Evolutionary conservation across 2,797 vertebrate genomes (phyloP), one percentile per base, ranked within the genome.

Genomic region (Fistularia tabacaria): DNA sequence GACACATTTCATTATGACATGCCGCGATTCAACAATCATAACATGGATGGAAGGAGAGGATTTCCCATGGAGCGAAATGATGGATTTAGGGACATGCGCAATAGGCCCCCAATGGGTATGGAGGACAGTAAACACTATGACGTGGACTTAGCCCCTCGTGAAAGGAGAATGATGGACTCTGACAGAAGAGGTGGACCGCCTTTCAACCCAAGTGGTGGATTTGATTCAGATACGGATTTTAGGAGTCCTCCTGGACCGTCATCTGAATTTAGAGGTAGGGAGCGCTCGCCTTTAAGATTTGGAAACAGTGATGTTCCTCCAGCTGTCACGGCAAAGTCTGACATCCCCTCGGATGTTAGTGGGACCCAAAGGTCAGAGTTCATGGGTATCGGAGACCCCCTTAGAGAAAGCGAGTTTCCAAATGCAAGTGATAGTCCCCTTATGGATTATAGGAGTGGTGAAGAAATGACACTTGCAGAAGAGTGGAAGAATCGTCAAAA

Each of bases 211-310:
- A 90, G 91, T 81, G 89, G 85, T 38, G 83, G 82, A 58, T 92
- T 93, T 85, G 83, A 90, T 41, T 89, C 90, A 0, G 91, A 93
- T 65, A 81, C 91, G 85, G 94, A 96, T 77, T 93, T 96, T 61
- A 92, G 95, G 81, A 93, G 89, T 78, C 92, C 91, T 45, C 90
- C 91, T 14, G 92, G 87, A 52, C 86, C 92, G 46, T 62, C 90
- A 0, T 52, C 85, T 68, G 93, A 96, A 59, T 94, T 93, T 69
- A 91, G 89, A 78, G 90, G 82, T 50, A 91, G 93, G 62, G 93
- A 94, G 11, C 84, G 91, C 68, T 94, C 94, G 7, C 93, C 95
- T 66, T 82, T 92, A 61, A 90, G 93, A 80, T 94, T 95, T 81
- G 92, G 92, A 82, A 92, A 91, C 40, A 85, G 83, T 75, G 92